These are phyloP conservation scores for Orientallactaga bullata DNA, from an alignment of 2,113 vertebrate species.

Conservation along the genomic window DNA sequence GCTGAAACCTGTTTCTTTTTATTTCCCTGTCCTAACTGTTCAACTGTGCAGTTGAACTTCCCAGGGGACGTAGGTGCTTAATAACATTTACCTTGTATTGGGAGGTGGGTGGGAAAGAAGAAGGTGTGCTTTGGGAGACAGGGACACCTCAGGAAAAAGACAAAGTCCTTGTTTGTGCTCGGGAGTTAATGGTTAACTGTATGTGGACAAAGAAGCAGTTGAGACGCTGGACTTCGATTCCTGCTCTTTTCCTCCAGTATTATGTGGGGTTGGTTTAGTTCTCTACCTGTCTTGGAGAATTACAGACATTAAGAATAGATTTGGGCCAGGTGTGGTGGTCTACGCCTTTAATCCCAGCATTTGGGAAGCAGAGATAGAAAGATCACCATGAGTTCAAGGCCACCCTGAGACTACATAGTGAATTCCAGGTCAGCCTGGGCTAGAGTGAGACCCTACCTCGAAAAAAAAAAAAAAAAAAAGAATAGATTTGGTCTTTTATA, in stretches of 20 bases:
- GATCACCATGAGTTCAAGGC: too few species aligned
- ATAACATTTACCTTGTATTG: neutral
- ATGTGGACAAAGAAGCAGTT: neutral
- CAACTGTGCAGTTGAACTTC: neutral
- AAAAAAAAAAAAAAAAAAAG: too few species aligned
- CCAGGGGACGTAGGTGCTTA: neutral
- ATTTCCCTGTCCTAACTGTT: neutral
- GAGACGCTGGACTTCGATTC: slow-evolving; percentile 61
- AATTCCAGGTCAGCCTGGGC: too few species aligned
- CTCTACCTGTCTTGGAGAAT: neutral
- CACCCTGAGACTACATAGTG: too few species aligned
- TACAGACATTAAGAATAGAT: neutral
- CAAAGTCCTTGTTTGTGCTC: slow-evolving; percentile 74
- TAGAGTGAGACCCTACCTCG: too few species aligned
- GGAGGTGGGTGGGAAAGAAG: neutral
- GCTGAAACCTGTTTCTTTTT: neutral
- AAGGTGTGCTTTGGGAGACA: neutral
- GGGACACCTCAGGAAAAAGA: neutral
- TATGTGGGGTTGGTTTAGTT: slow-evolving; percentile 46
- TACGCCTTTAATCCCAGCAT: too few species aligned
- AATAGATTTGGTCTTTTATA: neutral
- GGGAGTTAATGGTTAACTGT: slow-evolving; percentile 69
- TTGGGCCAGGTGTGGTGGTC: too few species aligned
- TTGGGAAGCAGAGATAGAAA: too few species aligned
- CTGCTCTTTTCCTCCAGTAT: slow-evolving; percentile 44